Evolutionary conservation across 2,888 invertebrate species (phyloP).

Genomic region (Pinctada fucata): DNA sequence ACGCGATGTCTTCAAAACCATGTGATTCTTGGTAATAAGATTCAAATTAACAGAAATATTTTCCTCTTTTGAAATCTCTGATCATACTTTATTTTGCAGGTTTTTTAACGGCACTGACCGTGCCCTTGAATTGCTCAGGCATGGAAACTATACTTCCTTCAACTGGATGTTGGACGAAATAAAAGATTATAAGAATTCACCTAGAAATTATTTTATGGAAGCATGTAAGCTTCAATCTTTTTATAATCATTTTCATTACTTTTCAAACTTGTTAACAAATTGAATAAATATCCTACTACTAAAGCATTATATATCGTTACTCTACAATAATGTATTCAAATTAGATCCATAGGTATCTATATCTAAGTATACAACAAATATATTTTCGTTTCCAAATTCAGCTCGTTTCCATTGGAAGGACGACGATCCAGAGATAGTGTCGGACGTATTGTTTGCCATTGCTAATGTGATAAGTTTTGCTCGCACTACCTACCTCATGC

Average conservation of each 20-base stretch:
- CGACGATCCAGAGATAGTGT: conserved; percentile 76
- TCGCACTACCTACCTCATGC: conserved; percentile 77
- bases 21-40: too few relatives aligned
- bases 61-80: too few relatives aligned
- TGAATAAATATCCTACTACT: too few relatives aligned
- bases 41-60: too few relatives aligned
- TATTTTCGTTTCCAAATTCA: conserved; percentile 39
- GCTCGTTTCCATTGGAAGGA: conserved; percentile 76
- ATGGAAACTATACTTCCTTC: conserved; percentile 65
- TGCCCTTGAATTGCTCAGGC: conserved; percentile 62
- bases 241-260: too few relatives aligned
- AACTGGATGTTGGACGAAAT: conserved; percentile 64
- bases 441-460: conserved; percentile 76
- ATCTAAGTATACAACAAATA: too few relatives aligned
- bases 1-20: too few relatives aligned
- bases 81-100: conserved; percentile 43
- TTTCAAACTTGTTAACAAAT: too few relatives aligned
- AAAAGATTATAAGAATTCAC: conserved; percentile 56
- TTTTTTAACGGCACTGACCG: conserved; percentile 69
- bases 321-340: too few relatives aligned
- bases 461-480: conserved; percentile 77
- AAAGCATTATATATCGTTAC: too few relatives aligned
- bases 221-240: conserved; percentile 64
- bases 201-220: conserved; percentile 72
- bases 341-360: too few relatives aligned